Base-by-base conservation (phyloP, 2,113 vertebrate species). In the Corythornis madagascariensis region DNA sequence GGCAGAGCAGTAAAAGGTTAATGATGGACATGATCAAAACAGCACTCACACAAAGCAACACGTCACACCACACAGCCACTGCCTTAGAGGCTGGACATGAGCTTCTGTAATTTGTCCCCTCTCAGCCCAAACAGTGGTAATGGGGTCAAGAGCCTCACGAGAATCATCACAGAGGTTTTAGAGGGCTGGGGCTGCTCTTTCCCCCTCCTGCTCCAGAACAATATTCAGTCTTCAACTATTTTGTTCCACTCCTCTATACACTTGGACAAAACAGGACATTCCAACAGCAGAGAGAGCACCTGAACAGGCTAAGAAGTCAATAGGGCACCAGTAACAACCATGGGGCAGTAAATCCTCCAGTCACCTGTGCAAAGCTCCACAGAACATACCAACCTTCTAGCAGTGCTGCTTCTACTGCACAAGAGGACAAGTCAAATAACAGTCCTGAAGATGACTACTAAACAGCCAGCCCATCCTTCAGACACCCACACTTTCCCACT, bases 61-160 rank as follows among this genome's bases (percentile, higher is more conserved):
- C 0, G 0, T 33, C 47, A 26, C 25, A 48, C 42, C 78, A 70
- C 47, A 14, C 16, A 74, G 47, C 13, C 0, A 0, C 48, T 79
- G 63, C 76, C 26, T 72, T 3, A 31, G 8, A 25, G 48, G 22
- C 48, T 63, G 20, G 4, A 72, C 25, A 14, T 0, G 8, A 84
- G 15, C 47, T 67, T 38, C 43, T 47, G 10, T 31, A 84, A 25
- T 7, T 22, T 11, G 12, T 12, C 16, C 13, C 9, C 11, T 42
- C 22, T 67, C 25, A 35, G n/a, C 21, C 25, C 45, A 25, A 75
- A 48, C 40, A 25, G 2, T 8, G 20, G 20, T 28, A 33, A 52
- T 10, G 38, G 59, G 48, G 42, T 73, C 66, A 48, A 69, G 43
- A 60, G 40, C 64, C 75, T 61, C 31, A 10, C 1, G 1, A 21